Evolutionary conservation across 2,113 vertebrate species (phyloP).

Genomic region (Cottus gobio): DNA sequence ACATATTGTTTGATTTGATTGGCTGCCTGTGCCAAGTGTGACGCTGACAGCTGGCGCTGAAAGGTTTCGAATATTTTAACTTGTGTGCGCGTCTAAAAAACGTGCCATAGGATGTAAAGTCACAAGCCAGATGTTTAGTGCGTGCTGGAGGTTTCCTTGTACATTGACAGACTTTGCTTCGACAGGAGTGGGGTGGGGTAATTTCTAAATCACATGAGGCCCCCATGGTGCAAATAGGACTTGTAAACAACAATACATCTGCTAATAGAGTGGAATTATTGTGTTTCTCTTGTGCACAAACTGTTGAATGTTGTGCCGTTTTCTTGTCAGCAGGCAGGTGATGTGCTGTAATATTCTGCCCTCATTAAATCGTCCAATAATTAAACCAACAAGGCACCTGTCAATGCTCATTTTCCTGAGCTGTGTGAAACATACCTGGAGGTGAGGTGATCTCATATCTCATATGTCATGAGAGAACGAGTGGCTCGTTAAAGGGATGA

Average conservation of each 20-base stretch:
- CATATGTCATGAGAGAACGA: neutral
- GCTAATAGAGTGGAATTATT: neutral
- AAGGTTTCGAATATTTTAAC: no score
- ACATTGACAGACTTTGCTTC: no score
- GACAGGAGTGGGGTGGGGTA: no score
- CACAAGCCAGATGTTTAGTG: no score
- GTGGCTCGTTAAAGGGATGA: constrained; percentile 1
- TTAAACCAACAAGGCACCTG: neutral
- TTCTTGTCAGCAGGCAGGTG: neutral
- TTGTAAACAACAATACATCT: neutral
- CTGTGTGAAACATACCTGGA: neutral
- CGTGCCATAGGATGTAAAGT: no score
- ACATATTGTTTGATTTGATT: no score
- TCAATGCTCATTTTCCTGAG: neutral
- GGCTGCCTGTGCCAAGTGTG: no score
- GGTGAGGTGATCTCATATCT: neutral
- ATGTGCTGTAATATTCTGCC: neutral
- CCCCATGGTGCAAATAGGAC: no score
- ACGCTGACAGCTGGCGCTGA: no score
- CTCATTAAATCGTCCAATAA: neutral
- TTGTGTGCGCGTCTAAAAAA: no score
- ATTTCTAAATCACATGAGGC: no score
- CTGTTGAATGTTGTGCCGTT: neutral
- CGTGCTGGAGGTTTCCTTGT: no score
- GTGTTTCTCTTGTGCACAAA: neutral